Conservation (phyloP, 2,888 invertebrate genomes). For the Charanyca ferruginea region DNA sequence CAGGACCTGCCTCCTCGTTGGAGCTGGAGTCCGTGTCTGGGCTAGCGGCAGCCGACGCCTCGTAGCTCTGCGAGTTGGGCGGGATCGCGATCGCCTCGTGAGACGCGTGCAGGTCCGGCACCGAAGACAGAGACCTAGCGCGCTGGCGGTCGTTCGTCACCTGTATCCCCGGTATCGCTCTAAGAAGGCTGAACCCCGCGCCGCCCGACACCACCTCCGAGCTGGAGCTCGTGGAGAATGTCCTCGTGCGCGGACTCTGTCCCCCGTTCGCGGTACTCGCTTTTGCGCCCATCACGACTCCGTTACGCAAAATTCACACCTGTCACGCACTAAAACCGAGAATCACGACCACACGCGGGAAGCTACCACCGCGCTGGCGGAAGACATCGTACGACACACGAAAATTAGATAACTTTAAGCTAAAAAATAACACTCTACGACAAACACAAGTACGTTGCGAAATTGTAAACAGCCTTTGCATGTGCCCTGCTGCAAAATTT, state of each 20-base stretch:
- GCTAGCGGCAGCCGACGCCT: constrained; percentile 92
- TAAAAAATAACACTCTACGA: constrained; percentile 77
- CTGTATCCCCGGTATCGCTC: constrained; percentile 94
- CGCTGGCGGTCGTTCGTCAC: constrained; percentile 95
- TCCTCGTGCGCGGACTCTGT: constrained; percentile 94
- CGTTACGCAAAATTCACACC: constrained; percentile 88
- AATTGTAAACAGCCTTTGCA: constrained; percentile 90
- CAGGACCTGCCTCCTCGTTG: constrained; percentile 92
- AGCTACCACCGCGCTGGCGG: constrained; percentile 84
- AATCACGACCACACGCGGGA: constrained; percentile 87
- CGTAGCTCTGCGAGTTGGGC: constrained; percentile 92
- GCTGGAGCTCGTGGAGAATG: constrained; percentile 94
- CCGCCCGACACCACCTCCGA: constrained; percentile 92
- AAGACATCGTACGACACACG: constrained; percentile 88
- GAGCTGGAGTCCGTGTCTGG: constrained; percentile 93
- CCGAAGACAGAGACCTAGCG: constrained; percentile 95
- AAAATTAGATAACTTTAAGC: constrained; percentile 67
- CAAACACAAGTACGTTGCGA: constrained; percentile 83
- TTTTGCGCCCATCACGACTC: constrained; percentile 95
- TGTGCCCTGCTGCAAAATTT: constrained; percentile 89
- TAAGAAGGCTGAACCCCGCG: constrained; percentile 93
- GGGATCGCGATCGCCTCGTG: constrained; percentile 92
- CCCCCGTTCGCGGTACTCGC: constrained; percentile 95
- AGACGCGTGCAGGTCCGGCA: constrained; percentile 93
- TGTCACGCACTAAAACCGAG: constrained; percentile 78